phyloP scores from a whole-genome alignment of 2,888 invertebrate species.

The Trypoxylon attenuatum region DNA sequence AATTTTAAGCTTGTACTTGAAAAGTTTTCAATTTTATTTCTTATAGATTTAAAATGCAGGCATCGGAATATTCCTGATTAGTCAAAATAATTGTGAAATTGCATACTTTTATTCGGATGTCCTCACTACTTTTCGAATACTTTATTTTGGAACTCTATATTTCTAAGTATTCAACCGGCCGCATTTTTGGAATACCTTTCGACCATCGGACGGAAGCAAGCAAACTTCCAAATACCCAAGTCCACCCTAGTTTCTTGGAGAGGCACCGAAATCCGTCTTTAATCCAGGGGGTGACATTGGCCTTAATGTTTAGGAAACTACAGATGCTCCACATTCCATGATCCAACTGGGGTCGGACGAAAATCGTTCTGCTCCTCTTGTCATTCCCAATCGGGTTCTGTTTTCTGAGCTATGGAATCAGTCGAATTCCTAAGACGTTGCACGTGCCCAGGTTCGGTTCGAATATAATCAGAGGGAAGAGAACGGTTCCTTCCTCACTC shows the following conservation, averaged over 20 bases:
- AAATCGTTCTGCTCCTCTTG: constrained; percentile 51
- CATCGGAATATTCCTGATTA: too few relatives aligned
- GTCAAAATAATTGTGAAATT: too few relatives aligned
- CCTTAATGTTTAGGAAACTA: constrained; percentile 67
- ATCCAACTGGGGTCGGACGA: constrained; percentile 41
- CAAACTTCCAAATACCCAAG: not conserved
- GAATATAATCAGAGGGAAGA: constrained; percentile 33
- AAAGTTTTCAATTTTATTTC: too few relatives aligned
- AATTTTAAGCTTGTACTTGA: too few relatives aligned
- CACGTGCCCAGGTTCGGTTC: constrained; percentile 30
- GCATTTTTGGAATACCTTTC: too few relatives aligned
- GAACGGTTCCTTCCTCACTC: constrained; percentile 39
- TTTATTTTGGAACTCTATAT: too few relatives aligned
- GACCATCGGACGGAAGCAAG: not conserved
- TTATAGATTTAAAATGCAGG: too few relatives aligned
- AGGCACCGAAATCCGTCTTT: constrained; percentile 35
- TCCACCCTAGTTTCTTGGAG: constrained; percentile 3
- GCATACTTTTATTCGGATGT: too few relatives aligned
- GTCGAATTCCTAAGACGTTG: constrained; percentile 71
- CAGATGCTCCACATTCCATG: constrained; percentile 68
- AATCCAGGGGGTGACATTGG: constrained; percentile 62
- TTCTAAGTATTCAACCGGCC: too few relatives aligned
- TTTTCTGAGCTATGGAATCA: constrained; percentile 67
- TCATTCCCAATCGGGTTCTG: constrained; percentile 72
- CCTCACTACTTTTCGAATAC: too few relatives aligned